Base-by-base conservation (phyloP, 2,797 vertebrate species). In the Mus spretus region DNA sequence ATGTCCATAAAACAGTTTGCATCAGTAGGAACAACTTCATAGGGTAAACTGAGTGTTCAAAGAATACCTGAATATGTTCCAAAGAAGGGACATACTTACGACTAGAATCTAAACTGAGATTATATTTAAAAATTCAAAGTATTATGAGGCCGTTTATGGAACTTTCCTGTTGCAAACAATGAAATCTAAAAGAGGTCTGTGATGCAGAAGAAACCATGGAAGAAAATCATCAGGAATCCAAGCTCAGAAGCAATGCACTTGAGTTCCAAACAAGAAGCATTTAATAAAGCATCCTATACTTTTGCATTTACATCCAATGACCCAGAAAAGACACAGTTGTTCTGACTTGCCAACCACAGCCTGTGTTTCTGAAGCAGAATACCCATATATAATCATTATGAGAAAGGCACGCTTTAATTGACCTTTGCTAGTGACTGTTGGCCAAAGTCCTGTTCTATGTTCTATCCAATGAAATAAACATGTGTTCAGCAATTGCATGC, bases 381-480 rank as follows among this genome's bases (percentile, higher is more conserved):
- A 3, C 75, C 81, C 44, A 86, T 91, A 83, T 72, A n/a, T 70
- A 92, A 50, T 90, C 26, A 85, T 94, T 94, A 88, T 37, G 5
- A 81, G 83, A 53, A 83, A 67, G 26, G 91, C 53, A 53, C 65
- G 24, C 17, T 78, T 95, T 78, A 59, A 80, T 94, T 93, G 82
- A 83, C 20, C 57, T 94, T 95, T 83, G 72, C 20, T 95, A 93
- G 26, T 79, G 37, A 91, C 57, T 57, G 26, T 80, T 90, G 95
- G 44, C 77, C 2, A 26, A 85, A 90, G 24, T 89, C 37, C 31
- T 94, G 34, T 75, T 89, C 53, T 95, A 55, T 85, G 2, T 88
- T 82, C n/a, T 92, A 1, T 75, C 14, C 14, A 85, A 34, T 50
- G 8, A 44, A 93, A 26, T 34, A 37, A 91, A 82, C 1, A 57